These are phyloP conservation scores for Microplitis manilae DNA, from an alignment of 2,888 invertebrate species.

Conservation along the genomic window DNA sequence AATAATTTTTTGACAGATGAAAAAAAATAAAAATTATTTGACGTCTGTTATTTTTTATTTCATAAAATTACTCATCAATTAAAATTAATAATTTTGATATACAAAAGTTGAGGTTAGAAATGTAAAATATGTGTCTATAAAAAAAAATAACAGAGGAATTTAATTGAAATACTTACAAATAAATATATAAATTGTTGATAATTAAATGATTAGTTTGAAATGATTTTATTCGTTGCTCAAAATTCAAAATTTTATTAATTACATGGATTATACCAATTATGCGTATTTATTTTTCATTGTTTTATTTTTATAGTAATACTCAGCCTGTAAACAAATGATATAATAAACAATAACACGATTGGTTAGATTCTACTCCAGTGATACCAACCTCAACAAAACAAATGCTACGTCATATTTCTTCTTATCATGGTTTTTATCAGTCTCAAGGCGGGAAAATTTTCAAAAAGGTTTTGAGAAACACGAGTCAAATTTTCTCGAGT, in stretches of 20 bases:
- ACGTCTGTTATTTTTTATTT: too few relatives aligned
- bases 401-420: not conserved
- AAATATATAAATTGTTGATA: not conserved
- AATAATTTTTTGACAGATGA: too few relatives aligned
- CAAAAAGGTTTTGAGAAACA: not conserved
- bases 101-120: not conserved
- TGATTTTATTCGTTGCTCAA: slow-evolving; percentile 17
- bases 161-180: slow-evolving; percentile 9
- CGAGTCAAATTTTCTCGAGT: not conserved
- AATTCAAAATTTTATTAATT: not conserved
- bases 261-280: not conserved
- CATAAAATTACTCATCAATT: too few relatives aligned
- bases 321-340: not conserved
- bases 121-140: not conserved
- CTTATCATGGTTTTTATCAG: not conserved
- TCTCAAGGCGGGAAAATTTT: slow-evolving; percentile 16
- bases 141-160: not conserved
- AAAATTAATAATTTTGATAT: too few relatives aligned
- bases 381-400: slow-evolving; percentile 3
- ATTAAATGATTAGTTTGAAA: slow-evolving; percentile 7
- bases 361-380: not conserved
- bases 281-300: not conserved
- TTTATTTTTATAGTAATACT: not conserved
- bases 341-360: slow-evolving; percentile 1
- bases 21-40: too few relatives aligned